Percentiles rank a stretch among this genome's conserved stretches.
Conservation (phyloP, 2,113 vertebrate genomes). For the Cynoglossus semilaevis region DNA sequence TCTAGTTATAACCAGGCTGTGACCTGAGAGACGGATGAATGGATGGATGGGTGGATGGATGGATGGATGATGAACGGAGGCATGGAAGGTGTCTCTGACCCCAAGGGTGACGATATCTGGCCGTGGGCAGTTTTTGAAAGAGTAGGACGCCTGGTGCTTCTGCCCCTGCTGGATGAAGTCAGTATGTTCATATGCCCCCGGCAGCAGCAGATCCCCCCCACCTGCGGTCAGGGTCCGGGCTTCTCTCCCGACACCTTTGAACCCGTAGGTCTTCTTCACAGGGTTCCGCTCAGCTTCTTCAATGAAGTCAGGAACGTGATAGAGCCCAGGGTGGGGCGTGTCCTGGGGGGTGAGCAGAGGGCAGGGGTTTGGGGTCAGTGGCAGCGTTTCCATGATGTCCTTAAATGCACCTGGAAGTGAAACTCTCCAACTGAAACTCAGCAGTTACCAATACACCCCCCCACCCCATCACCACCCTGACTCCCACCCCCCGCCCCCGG, state of each 20-base stretch:
- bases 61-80: too few relatives aligned
- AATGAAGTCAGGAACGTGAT: constrained; percentile 69
- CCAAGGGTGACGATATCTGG: constrained; percentile 49
- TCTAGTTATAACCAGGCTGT: too few relatives aligned
- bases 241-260: constrained; percentile 74
- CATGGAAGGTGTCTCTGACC: constrained; percentile 56
- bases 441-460: too few relatives aligned
- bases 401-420: too few relatives aligned
- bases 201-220: constrained; percentile 55
- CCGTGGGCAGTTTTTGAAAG: constrained; percentile 71
- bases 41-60: too few relatives aligned
- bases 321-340: constrained; percentile 68
- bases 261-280: constrained; percentile 66
- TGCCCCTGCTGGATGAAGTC: constrained; percentile 64
- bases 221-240: constrained; percentile 19
- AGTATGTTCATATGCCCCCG: constrained; percentile 60
- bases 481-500: too few relatives aligned
- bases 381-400: too few relatives aligned
- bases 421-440: too few relatives aligned
- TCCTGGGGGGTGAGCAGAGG: constrained; percentile 50
- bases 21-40: too few relatives aligned
- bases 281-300: constrained; percentile 78
- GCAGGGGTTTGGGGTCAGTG: not conserved
- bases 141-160: constrained; percentile 54
- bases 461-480: too few relatives aligned